Evolutionary conservation across 2,888 invertebrate species (phyloP), one percentile per base, ranked within the genome.

Genomic region (Himalopsyche japonica): DNA sequence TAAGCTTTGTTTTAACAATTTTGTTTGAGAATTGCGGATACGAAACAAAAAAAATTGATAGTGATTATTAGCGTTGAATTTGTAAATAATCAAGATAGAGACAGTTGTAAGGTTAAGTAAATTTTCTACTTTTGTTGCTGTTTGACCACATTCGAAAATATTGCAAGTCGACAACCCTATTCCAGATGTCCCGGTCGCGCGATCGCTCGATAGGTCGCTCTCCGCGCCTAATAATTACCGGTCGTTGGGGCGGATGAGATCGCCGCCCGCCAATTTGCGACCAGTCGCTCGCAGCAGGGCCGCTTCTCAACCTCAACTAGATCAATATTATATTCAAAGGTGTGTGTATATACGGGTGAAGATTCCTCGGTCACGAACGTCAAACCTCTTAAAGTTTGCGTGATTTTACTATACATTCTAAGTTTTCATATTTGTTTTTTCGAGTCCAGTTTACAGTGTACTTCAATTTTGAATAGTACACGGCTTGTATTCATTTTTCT

Each of bases 221-320:
- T 78, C 47, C 34, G 78, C 78, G 47, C 43, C 47, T 47, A 78
- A 78, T 78, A 78, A 78, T 81, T 81, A 81, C 81, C 81, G 81
- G 81, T 81, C 70, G 70, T 70, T 81, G 81, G 43, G 64, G 34
- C 81, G 81, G 34, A 64, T 70, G 57, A 34, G 43, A 47, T 43
- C 30, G 34, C 81, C 81, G 81, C 81, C 81, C 81, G 81, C 64
- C 81, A 81, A 81, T 81, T 81, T 47, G 81, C 81, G 64, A 43
- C 57, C 64, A 57, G 81, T 81, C 81, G 81, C 81, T 70, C 70
- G 70, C 70, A 70, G 70, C 70, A 70, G 70, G 70, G 70, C 70
- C 70, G 70, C 70, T 70, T 70, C 70, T 70, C 70, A 70, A 15
- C 30, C 27, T 70, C 27, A 70, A 70, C 70, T 70, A 27, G 70